phyloP scores from a whole-genome alignment of 2,797 vertebrate species.

The Cuculus canorus region DNA sequence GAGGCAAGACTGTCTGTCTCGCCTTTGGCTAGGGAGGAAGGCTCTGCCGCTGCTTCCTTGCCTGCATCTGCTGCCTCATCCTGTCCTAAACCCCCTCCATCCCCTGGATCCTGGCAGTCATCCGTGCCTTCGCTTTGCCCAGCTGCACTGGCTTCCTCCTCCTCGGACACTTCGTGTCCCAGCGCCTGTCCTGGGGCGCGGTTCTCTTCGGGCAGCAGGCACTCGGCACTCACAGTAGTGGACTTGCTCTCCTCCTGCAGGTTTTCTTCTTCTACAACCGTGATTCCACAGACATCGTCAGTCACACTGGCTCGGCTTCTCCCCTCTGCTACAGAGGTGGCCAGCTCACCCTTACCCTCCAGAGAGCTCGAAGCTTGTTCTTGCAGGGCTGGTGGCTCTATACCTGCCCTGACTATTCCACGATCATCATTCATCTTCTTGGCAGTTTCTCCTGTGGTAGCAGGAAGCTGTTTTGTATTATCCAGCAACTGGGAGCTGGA shows the following conservation, averaged over 20 bases:
- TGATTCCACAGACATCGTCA: neutral
- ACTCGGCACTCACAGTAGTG: neutral
- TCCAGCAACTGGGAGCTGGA: conserved; percentile 58
- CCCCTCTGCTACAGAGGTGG: conserved; percentile 4
- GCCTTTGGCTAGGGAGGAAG: conserved; percentile 19
- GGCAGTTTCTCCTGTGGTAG: neutral
- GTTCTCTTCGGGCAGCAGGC: neutral
- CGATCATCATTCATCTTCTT: neutral
- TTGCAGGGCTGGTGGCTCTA: neutral
- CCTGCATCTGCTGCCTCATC: neutral
- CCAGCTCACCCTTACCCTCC: conserved; percentile 58
- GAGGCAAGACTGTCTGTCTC: conserved; percentile 13
- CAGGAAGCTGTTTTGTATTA: conserved; percentile 15
- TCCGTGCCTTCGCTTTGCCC: neutral
- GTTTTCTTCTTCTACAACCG: conserved; percentile 34
- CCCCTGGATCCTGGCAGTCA: neutral
- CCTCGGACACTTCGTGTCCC: neutral
- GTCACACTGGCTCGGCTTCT: conserved; percentile 10
- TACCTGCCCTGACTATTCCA: neutral
- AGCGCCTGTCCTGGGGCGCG: rapidly evolving
- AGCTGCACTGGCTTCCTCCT: neutral
- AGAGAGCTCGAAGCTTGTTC: conserved; percentile 8
- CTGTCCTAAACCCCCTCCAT: neutral
- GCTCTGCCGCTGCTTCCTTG: conserved; percentile 20
- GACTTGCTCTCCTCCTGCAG: conserved; percentile 30